Conservation (phyloP, 2,888 invertebrate genomes). For the Temnothorax unifasciatus region DNA sequence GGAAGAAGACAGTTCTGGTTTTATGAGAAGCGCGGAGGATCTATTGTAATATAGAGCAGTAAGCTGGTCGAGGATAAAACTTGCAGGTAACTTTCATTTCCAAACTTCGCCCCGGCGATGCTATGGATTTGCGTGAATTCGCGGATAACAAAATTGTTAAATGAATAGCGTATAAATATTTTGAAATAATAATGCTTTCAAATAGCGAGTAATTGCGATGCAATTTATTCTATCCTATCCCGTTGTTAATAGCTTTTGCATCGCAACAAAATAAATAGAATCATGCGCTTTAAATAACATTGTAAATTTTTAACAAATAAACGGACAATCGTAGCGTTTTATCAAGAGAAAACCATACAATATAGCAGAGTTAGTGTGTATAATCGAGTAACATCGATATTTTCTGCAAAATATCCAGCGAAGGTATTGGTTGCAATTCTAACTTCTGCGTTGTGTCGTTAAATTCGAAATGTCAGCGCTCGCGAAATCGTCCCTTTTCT, state of each 20-base stretch:
- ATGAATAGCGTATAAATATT: constrained; percentile 28
- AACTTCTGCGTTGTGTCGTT: neutral
- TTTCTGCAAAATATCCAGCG: neutral
- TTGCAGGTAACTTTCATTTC: constrained; percentile 9
- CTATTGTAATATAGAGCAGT: constrained; percentile 27
- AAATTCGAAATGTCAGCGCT: neutral
- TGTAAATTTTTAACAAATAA: constrained; percentile 14
- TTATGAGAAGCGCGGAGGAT: constrained; percentile 31
- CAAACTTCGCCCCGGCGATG: neutral
- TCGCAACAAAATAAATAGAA: neutral
- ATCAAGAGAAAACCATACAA: constrained; percentile 21
- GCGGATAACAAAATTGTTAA: neutral
- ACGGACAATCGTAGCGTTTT: neutral
- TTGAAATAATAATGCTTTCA: constrained; percentile 32
- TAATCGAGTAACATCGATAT: neutral
- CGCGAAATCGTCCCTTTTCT: neutral
- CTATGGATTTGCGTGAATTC: constrained; percentile 22
- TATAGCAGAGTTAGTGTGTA: neutral
- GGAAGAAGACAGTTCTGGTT: constrained; percentile 15
- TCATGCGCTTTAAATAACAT: constrained; percentile 8
- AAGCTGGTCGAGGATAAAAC: constrained; percentile 11
- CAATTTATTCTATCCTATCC: neutral
- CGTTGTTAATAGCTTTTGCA: constrained; percentile 25
- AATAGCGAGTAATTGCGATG: constrained; percentile 5
- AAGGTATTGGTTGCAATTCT: neutral